Evolutionary conservation across 2,888 invertebrate genomes (phyloP), one percentile per base, ranked within the genome.

Genomic region (Neria commutata): DNA sequence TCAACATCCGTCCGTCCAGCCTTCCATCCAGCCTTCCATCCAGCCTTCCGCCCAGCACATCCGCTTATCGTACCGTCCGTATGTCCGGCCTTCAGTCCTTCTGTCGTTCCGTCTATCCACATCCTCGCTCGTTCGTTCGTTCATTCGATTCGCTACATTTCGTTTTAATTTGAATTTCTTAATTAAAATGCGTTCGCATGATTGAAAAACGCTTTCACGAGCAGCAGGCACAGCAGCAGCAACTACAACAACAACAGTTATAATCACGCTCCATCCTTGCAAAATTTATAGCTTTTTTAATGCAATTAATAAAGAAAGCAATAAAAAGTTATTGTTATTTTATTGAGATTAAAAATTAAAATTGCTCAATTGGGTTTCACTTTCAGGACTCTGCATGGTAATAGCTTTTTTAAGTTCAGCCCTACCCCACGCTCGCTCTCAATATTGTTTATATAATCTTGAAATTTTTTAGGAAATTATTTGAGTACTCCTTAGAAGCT

Each of bases 91-190:
- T 29, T 29, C 29, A 29, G 11, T 29, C 29, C 29, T 29, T n/a
- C n/a, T n/a, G n/a, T n/a, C n/a, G n/a, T n/a, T n/a, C n/a, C n/a
- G n/a, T n/a, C n/a, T n/a, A n/a, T n/a, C n/a, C n/a, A n/a, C n/a
- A n/a, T n/a, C 29, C 29, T 11, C 29, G 29, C 29, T 29, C 6
- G 72, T 72, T 71, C 74, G 74, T 72, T 72, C 72, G 71, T 73
- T 72, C 72, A 71, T 71, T 74, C 72, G 71, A 72, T 72, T 74
- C 72, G 72, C n/a, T n/a, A n/a, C 71, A 71, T 37, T 37, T 4
- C 17, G 14, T 72, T n/a, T n/a, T 71, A 70, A 74, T 74, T 74
- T 72, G 74, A 74, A 72, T 74, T 72, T 74, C 74, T 72, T 72
- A 74, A 72, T 72, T 72, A 72, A 74, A 72, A 72, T 72, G 74